Conservation (phyloP, 2,797 vertebrate species). For the Amblyraja radiata region DNA sequence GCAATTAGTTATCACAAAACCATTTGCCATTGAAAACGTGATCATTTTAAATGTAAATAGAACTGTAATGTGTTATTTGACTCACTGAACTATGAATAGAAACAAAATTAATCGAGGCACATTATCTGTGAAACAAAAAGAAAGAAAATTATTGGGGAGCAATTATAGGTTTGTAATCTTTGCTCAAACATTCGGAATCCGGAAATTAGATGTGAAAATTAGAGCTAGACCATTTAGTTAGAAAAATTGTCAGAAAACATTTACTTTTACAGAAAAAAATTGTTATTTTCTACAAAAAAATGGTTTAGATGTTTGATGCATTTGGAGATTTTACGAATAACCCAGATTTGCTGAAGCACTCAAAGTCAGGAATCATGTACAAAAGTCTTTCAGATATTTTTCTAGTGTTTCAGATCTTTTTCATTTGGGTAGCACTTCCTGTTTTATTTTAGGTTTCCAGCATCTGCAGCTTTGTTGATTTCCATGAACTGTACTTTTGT, state of each 20-base stretch:
- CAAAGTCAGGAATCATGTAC: too few relatives aligned
- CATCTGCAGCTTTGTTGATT: too few relatives aligned
- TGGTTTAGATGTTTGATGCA: not conserved
- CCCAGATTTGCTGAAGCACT: too few relatives aligned
- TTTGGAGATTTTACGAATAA: too few relatives aligned
- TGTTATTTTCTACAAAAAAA: not conserved
- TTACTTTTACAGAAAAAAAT: not conserved
- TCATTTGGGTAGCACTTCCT: too few relatives aligned
- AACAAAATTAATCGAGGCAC: not conserved
- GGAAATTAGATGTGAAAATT: not conserved
- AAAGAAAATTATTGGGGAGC: not conserved
- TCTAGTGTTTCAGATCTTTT: too few relatives aligned
- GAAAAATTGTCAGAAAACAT: not conserved
- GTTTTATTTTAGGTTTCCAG: too few relatives aligned
- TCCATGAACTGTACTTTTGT: not conserved
- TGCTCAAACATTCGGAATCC: not conserved
- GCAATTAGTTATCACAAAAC: not conserved
- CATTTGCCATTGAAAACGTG: not conserved
- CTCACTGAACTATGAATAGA: not conserved
- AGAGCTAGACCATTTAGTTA: not conserved
- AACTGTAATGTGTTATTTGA: not conserved
- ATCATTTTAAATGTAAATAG: not conserved
- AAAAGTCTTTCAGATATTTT: too few relatives aligned
- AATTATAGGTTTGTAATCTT: not conserved
- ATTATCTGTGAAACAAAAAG: not conserved